These are phyloP conservation scores for Wiebesia pumilae DNA, from an alignment of 1,140 invertebrate species.

Conservation along the genomic window DNA sequence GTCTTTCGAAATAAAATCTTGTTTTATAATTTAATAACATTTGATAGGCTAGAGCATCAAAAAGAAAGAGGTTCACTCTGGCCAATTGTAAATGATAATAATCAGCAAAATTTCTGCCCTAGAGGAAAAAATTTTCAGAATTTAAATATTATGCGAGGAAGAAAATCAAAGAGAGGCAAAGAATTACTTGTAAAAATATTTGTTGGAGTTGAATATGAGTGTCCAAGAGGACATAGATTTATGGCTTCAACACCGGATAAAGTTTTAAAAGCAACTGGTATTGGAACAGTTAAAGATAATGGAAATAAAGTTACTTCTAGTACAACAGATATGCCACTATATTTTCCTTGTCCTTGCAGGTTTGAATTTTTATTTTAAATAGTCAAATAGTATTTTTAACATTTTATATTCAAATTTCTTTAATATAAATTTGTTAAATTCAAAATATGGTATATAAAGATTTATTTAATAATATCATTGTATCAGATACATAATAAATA, in stretches of 20 bases:
- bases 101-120: conserved; percentile 60
- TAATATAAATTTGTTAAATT: not conserved
- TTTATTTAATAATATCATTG: no score
- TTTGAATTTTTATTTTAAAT: conserved; percentile 63
- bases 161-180: conserved; percentile 73
- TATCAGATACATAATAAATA: not conserved
- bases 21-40: conserved; percentile 9
- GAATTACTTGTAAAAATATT: conserved; percentile 93
- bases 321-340: conserved; percentile 90
- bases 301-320: conserved; percentile 86
- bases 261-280: conserved; percentile 85
- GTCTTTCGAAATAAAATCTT: not conserved
- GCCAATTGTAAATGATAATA: conserved; percentile 67
- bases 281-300: conserved; percentile 88
- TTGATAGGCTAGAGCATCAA: conserved; percentile 70
- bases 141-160: conserved; percentile 66
- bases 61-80: conserved; percentile 71
- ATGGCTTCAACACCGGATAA: conserved; percentile 93
- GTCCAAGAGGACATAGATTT: conserved; percentile 94
- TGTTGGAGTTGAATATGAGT: conserved; percentile 97
- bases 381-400: no score
- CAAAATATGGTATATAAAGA: no score
- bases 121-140: conserved; percentile 70
- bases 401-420: no score
- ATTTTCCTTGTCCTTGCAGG: conserved; percentile 92